Percentiles rank a stretch among this genome's conserved stretches.
Conservation (phyloP, 1,140 invertebrate species). For the Orius insidiosus region DNA sequence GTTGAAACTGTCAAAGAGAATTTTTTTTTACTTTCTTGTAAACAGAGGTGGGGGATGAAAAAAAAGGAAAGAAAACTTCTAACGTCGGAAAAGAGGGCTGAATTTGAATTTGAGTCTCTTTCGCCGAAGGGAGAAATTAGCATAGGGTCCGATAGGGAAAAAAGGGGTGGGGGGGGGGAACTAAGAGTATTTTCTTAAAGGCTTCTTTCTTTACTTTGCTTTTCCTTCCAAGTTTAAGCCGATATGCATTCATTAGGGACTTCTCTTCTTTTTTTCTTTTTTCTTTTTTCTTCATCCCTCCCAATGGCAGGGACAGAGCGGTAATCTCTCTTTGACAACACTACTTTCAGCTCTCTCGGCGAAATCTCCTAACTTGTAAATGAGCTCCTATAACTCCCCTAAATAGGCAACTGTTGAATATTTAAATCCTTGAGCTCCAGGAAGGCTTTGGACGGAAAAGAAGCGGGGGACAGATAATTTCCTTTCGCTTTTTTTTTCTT, state of each 20-base stretch:
- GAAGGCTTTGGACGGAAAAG: background rate
- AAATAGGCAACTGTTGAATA: slow-evolving; percentile 15
- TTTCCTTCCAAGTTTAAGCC: slow-evolving; percentile 13
- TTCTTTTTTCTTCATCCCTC: slow-evolving; percentile 4
- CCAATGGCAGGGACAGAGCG: slow-evolving; percentile 4
- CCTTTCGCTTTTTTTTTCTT: background rate
- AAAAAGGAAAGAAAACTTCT: slow-evolving; percentile 3
- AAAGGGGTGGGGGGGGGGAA: background rate
- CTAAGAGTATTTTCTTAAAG: slow-evolving; percentile 15
- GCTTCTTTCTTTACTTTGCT: slow-evolving; percentile 11
- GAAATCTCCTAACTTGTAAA: slow-evolving; percentile 14
- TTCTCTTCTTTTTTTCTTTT: slow-evolving; percentile 1
- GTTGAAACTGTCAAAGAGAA: too few species aligned
- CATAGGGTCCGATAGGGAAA: slow-evolving; percentile 8
- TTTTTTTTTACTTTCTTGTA: background rate
- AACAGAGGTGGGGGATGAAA: slow-evolving; percentile 1
- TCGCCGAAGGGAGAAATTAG: slow-evolving; percentile 9
- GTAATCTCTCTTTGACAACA: slow-evolving; percentile 15
- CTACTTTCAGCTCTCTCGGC: slow-evolving; percentile 5
- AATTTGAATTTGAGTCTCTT: slow-evolving; percentile 12
- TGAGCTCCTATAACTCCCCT: slow-evolving; percentile 13
- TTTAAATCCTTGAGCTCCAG: slow-evolving; percentile 8
- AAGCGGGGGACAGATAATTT: slow-evolving; percentile 5
- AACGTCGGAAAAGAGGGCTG: background rate
- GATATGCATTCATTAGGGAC: slow-evolving; percentile 16